These are phyloP conservation scores for Edolisoma coerulescens DNA, from an alignment of 2,113 vertebrate genomes.

Conservation along the genomic window DNA sequence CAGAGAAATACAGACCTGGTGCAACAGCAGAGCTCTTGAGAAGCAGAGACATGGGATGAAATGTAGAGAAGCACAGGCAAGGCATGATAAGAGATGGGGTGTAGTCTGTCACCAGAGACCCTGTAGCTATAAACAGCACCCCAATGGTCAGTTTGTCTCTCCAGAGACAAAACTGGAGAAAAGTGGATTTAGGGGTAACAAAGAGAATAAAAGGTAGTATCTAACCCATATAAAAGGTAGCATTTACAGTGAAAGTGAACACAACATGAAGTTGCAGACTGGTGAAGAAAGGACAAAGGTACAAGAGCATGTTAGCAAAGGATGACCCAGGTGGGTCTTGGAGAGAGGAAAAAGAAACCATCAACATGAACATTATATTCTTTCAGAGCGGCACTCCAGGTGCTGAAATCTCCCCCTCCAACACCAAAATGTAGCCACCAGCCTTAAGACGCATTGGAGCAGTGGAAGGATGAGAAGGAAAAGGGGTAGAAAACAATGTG, in stretches of 20 bases:
- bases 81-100: background rate
- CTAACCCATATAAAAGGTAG: background rate
- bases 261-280: background rate
- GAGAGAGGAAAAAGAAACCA: background rate
- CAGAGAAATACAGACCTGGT: background rate
- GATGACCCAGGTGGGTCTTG: background rate
- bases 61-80: background rate
- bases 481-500: background rate
- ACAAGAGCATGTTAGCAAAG: background rate
- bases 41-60: background rate
- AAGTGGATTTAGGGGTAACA: background rate
- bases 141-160: background rate
- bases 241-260: background rate
- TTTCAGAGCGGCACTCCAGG: background rate
- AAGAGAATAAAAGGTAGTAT: background rate
- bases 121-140: background rate
- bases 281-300: background rate
- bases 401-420: background rate
- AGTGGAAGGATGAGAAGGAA: accelerated
- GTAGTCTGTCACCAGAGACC: background rate
- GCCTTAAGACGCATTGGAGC: background rate
- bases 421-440: background rate
- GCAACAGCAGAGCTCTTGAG: background rate
- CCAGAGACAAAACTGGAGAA: background rate
- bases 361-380: background rate